Base-by-base conservation (phyloP, 2,113 vertebrate species). In the Plecotus auritus region DNA sequence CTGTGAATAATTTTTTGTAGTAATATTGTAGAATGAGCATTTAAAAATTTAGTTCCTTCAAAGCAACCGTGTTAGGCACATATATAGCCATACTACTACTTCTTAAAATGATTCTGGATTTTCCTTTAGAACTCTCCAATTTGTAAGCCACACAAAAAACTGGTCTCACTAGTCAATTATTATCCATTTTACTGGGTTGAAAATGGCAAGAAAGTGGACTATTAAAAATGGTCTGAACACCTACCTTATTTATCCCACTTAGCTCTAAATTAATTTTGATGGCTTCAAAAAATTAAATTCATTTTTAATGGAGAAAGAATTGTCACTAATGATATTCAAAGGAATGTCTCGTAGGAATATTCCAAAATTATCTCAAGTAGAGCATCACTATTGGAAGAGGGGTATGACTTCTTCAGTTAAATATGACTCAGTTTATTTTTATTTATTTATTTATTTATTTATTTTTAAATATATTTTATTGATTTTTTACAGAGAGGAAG, bases 211-310 rank as follows among this genome's bases (percentile, higher is more conserved):
- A 80, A 80, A 56, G 56, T 32, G 8, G 26, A 61, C 78, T 59
- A 61, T 61, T 42, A 61, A 82, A 81, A 61, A 61, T 83, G 7
- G 26, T 59, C 30, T 80, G 42, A 89, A 93, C 14, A 95, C 45
- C n/a, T 73, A 80, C 12, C 2, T 74, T 59, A 87, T n/a, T 84
- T 42, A 88, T 66, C 8, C 47, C 28, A 85, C 12, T 88, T 85
- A 72, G 26, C 66, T 96, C n/a, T 85, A 82, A 94, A 74, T 49
- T 72, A 84, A 80, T 85, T 85, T 88, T 74, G 70, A 23, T 81
- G 42, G 49, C 30, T 96, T 89, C 28, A 76, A 92, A 96, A 90
- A 94, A n/a, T 59, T 67, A 91, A 91, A 78, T 64, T 20, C 20
- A 77, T 82, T 59, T 88, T 95, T 42, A 96, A 35, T 56, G 67